Percentiles rank a stretch among this genome's conserved stretches.
Conservation (phyloP, 2,113 vertebrate genomes). For the Nothocercus nigrocapillus region DNA sequence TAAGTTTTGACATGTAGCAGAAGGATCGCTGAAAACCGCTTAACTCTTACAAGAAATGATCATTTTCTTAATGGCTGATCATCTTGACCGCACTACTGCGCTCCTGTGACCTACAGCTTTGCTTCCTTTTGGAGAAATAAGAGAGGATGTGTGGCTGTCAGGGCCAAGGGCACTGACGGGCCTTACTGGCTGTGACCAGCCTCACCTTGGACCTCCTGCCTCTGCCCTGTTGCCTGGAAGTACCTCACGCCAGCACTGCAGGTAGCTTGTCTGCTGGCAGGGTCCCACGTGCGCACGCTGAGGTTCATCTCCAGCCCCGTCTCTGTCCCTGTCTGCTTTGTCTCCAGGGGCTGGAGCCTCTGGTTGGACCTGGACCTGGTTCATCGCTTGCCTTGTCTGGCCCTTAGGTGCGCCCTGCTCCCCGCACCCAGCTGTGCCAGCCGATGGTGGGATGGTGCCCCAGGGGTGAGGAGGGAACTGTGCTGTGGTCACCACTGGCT, state of each 20-base stretch:
- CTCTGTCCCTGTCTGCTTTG: background rate
- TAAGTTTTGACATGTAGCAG: background rate
- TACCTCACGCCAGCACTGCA: background rate
- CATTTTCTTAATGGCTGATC: background rate
- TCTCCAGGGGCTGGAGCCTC: background rate
- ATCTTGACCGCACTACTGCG: background rate
- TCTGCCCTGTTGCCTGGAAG: background rate
- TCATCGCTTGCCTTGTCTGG: fast-evolving
- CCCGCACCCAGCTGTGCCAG: background rate
- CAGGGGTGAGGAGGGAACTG: fast-evolving
- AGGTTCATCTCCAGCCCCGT: background rate
- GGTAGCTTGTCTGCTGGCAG: background rate
- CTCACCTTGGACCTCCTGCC: background rate
- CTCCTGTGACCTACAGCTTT: background rate
- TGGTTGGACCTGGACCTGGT: background rate
- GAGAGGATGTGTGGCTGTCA: background rate
- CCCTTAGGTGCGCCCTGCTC: background rate
- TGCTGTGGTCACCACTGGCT: background rate
- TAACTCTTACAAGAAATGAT: background rate
- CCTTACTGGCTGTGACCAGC: background rate
- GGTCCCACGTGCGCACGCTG: too few species aligned
- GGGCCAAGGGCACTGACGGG: background rate
- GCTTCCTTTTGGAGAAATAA: background rate
- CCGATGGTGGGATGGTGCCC: background rate
- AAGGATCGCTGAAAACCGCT: background rate